phyloP scores from a whole-genome alignment of 2,113 vertebrate genomes.

The Tylochromis polylepis region DNA sequence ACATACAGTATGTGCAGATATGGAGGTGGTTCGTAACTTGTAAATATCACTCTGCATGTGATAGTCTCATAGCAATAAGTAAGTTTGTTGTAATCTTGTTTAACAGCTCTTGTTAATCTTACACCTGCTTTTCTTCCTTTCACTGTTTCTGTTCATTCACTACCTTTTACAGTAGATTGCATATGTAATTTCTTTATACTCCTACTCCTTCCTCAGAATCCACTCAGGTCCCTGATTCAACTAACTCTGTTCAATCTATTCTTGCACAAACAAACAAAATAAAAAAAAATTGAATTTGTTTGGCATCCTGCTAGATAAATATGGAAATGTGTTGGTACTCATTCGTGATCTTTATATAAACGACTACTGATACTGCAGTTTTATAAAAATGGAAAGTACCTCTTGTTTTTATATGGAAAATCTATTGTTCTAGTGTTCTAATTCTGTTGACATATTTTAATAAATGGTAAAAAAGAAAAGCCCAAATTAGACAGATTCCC shows the following conservation, averaged over 20 bases:
- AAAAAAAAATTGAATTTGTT: background rate
- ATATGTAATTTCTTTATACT: conserved; percentile 10
- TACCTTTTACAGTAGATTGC: conserved; percentile 16
- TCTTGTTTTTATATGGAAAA: background rate
- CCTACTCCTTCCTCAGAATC: conserved; percentile 34
- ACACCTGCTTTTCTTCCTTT: background rate
- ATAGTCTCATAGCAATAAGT: background rate
- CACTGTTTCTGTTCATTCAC: conserved; percentile 11
- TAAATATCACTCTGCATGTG: background rate
- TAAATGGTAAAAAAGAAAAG: background rate
- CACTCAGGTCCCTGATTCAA: background rate
- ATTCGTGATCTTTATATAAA: background rate
- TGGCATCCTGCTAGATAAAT: background rate
- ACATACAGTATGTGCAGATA: background rate
- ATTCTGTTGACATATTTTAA: background rate
- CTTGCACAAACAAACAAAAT: background rate
- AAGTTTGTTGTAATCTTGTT: background rate
- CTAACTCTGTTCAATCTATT: background rate
- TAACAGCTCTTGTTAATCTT: background rate
- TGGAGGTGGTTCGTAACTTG: background rate
- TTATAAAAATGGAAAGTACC: background rate
- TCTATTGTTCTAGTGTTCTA: background rate
- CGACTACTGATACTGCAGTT: background rate
- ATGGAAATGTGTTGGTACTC: background rate
- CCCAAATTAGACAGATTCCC: background rate